These are phyloP conservation scores for Numenius phaeopus DNA, from an alignment of 2,797 vertebrate species.

Conservation along the genomic window DNA sequence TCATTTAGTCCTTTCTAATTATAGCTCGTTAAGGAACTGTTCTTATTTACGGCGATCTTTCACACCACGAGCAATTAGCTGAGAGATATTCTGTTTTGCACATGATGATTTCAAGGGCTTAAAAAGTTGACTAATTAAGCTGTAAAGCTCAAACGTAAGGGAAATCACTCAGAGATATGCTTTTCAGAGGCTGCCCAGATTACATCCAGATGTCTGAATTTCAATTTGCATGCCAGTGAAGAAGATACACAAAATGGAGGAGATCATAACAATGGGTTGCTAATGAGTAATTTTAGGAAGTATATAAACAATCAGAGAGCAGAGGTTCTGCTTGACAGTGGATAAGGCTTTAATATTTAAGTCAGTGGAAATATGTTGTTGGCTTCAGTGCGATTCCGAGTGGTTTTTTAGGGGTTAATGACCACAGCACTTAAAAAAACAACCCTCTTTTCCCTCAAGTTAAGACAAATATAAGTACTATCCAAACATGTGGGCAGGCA, in stretches of 20 bases:
- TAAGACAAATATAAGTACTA: not conserved
- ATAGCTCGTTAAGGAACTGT: constrained; percentile 9
- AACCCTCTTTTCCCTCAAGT: not conserved
- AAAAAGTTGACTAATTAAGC: constrained; percentile 52
- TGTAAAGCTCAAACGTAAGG: not conserved
- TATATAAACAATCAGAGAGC: constrained; percentile 42
- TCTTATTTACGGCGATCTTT: not conserved
- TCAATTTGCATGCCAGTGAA: constrained; percentile 52
- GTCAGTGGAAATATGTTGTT: not conserved
- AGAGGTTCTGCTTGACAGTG: not conserved
- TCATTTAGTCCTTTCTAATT: constrained; percentile 29
- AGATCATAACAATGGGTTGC: constrained; percentile 62
- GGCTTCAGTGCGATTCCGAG: not conserved
- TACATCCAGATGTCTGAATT: constrained; percentile 65
- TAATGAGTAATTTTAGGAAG: constrained; percentile 68
- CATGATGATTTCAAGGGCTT: constrained; percentile 22
- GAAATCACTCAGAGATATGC: constrained; percentile 45
- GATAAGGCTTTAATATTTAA: constrained; percentile 1
- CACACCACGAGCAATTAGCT: not conserved
- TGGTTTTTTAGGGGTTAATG: not conserved
- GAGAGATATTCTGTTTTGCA: not conserved
- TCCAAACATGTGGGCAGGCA: not conserved
- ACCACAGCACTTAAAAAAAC: not conserved
- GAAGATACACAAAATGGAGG: constrained; percentile 62
- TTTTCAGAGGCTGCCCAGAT: constrained; percentile 51